phyloP scores from a whole-genome alignment of 1,140 invertebrate genomes.

The Apis laboriosa region DNA sequence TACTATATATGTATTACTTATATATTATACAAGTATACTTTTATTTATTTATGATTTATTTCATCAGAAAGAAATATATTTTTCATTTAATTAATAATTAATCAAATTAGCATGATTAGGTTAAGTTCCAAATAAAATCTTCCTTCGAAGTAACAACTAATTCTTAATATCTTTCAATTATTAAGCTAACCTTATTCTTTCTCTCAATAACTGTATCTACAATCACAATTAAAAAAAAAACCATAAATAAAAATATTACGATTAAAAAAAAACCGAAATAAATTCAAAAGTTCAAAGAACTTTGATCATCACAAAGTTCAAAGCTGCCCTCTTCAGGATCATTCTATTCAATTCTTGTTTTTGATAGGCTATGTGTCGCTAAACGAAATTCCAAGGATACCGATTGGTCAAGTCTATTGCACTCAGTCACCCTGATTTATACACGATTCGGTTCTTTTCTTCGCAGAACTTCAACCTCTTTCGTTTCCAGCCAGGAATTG shows the following conservation, averaged over 20 bases:
- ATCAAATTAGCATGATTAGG: too few species aligned
- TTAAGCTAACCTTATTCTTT: too few species aligned
- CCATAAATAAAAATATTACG: neutral
- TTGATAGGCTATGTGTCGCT: neutral
- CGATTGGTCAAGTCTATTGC: neutral
- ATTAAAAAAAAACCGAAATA: too few species aligned
- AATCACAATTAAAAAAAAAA: neutral
- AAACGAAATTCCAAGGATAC: conserved; percentile 3
- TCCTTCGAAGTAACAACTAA: too few species aligned
- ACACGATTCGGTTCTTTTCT: neutral
- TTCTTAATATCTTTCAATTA: too few species aligned
- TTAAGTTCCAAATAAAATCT: too few species aligned
- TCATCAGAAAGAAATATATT: too few species aligned
- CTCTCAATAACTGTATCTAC: too few species aligned
- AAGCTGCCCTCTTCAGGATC: neutral
- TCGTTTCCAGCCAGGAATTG: conserved; percentile 22
- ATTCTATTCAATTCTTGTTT: neutral
- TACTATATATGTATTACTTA: too few species aligned
- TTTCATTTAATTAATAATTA: too few species aligned
- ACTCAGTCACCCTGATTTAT: neutral
- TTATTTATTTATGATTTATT: too few species aligned
- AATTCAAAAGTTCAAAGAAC: neutral
- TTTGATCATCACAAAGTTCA: neutral
- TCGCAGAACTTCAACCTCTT: neutral
- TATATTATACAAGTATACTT: too few species aligned